These are phyloP conservation scores for Xylota sylvarum DNA, from an alignment of 2,888 invertebrate species.

Conservation along the genomic window DNA sequence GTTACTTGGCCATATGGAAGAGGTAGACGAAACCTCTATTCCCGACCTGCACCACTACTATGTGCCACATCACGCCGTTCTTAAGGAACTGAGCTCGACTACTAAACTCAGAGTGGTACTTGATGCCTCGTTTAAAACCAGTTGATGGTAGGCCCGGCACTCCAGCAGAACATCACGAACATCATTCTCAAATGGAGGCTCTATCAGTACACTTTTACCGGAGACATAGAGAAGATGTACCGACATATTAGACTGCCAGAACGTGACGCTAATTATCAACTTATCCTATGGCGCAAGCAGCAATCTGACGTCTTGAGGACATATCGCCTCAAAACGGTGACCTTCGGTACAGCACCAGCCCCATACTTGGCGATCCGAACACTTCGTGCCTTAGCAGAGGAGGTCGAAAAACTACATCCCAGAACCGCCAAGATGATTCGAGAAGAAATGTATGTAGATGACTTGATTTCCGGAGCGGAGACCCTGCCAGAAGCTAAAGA, in stretches of 20 bases:
- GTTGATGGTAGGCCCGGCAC: too few relatives aligned
- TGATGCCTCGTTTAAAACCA: background rate
- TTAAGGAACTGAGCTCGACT: slow-evolving; percentile 14
- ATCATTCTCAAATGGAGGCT: slow-evolving; percentile 12
- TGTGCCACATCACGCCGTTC: slow-evolving; percentile 3
- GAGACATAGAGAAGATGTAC: slow-evolving; percentile 41
- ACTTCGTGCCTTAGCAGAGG: too few relatives aligned
- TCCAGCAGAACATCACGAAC: too few relatives aligned
- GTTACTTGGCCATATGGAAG: background rate
- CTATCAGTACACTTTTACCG: slow-evolving; percentile 21
- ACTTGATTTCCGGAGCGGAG: background rate
- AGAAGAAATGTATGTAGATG: background rate
- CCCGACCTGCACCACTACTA: background rate
- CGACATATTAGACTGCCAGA: slow-evolving; percentile 25
- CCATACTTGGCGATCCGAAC: too few relatives aligned
- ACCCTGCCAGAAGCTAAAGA: background rate
- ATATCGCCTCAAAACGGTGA: too few relatives aligned
- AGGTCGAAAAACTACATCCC: too few relatives aligned
- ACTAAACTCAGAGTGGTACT: slow-evolving; percentile 14
- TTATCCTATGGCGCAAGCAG: slow-evolving; percentile 9
- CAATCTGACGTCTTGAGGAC: background rate
- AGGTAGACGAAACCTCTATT: background rate
- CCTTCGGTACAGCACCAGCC: too few relatives aligned
- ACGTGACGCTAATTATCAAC: slow-evolving; percentile 12
- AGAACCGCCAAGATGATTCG: background rate